Conservation (phyloP, 2,797 vertebrate species). For the Cyprinella venusta region DNA sequence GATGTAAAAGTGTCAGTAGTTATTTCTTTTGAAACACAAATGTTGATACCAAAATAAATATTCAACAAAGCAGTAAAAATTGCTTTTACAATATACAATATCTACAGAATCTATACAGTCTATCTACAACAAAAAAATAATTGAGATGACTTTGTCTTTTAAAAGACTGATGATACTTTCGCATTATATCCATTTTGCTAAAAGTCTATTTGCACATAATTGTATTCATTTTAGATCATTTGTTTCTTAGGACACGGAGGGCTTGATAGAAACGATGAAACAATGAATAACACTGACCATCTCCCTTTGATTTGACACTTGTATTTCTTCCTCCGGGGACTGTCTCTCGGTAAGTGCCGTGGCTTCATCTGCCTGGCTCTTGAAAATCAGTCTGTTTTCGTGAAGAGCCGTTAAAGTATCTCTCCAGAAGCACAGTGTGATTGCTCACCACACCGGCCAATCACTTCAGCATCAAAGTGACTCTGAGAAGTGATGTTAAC, state of each 20-base stretch:
- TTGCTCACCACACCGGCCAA: conserved; percentile 77
- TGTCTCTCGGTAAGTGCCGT: conserved; percentile 31
- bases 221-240: conserved; percentile 31
- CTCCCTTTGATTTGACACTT: conserved; percentile 45
- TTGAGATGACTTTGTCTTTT: neutral
- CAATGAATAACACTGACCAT: conserved; percentile 34
- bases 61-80: conserved; percentile 28
- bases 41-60: conserved; percentile 34
- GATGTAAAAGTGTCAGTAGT: neutral
- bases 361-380: conserved; percentile 65
- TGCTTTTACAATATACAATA: conserved; percentile 44
- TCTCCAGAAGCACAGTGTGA: conserved; percentile 73
- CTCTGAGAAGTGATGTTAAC: conserved; percentile 55
- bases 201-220: conserved; percentile 16
- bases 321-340: conserved; percentile 8
- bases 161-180: neutral
- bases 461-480: conserved; percentile 76
- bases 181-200: neutral
- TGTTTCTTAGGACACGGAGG: conserved; percentile 23
- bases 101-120: conserved; percentile 41
- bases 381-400: conserved; percentile 71
- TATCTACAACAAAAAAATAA: conserved; percentile 24
- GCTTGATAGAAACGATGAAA: conserved; percentile 37
- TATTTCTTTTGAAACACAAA: conserved; percentile 10
- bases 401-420: conserved; percentile 64